Evolutionary conservation across 1,140 invertebrate species (phyloP).

Genomic region (Polypedilum vanderplanki): DNA sequence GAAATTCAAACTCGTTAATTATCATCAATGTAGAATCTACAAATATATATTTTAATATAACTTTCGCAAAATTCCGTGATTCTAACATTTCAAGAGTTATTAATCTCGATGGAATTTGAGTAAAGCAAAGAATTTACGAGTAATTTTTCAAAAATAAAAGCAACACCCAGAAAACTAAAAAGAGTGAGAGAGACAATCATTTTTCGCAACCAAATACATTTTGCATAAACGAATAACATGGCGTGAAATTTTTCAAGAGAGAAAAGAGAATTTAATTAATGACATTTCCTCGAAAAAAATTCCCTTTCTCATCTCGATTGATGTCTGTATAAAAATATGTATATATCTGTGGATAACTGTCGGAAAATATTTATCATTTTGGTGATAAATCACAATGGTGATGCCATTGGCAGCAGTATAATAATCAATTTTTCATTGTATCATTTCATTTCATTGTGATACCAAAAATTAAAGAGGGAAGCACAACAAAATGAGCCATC

Average conservation of each 20-base stretch:
- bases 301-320: not conserved
- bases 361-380: constrained; percentile 1
- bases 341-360: not conserved
- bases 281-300: not conserved
- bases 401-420: not conserved
- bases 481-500: constrained; percentile 26
- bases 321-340: not conserved
- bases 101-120: not conserved
- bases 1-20: constrained; percentile 12
- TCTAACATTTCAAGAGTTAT: constrained; percentile 10
- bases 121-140: not conserved
- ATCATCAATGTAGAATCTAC: constrained; percentile 4
- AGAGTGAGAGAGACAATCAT: not conserved
- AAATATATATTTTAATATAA: not conserved
- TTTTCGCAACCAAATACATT: not conserved
- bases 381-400: not conserved
- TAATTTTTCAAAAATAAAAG: constrained; percentile 9
- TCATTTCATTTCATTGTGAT: not conserved
- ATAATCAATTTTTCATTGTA: constrained; percentile 24
- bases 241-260: constrained; percentile 9
- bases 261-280: not conserved
- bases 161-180: not conserved
- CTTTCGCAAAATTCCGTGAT: not conserved
- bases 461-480: not conserved
- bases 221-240: not conserved